These are phyloP conservation scores for Tragopan temminckii DNA, from an alignment of 2,797 vertebrate genomes.

Conservation along the genomic window DNA sequence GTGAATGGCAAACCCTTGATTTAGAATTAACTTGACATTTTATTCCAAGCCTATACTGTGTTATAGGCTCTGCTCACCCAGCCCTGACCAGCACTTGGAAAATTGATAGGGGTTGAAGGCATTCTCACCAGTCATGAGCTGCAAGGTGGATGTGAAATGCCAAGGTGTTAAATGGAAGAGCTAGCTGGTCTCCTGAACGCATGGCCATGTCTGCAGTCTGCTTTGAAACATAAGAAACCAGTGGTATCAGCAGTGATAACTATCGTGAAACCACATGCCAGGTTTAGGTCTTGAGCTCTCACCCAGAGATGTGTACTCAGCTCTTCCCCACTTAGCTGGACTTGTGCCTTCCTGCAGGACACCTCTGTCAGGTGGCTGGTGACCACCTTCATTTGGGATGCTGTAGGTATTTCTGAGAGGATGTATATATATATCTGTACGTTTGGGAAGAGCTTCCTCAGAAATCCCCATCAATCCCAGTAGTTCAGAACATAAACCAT, in stretches of 20 bases:
- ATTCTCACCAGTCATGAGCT: not conserved
- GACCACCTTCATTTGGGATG: not conserved
- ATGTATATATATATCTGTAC: not conserved
- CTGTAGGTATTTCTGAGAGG: not conserved
- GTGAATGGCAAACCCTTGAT: slow-evolving; percentile 12
- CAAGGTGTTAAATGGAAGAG: not conserved
- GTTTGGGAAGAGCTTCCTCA: not conserved
- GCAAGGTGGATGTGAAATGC: not conserved
- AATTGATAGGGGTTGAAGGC: not conserved
- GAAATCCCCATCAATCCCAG: not conserved
- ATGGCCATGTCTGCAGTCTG: fast-evolving
- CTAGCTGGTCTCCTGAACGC: not conserved
- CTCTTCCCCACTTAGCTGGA: fast-evolving
- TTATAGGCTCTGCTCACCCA: fast-evolving
- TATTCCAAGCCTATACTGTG: not conserved
- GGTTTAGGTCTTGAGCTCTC: not conserved
- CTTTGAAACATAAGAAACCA: fast-evolving
- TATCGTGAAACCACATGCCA: not conserved
- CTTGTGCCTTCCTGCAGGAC: not conserved
- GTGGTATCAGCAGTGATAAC: not conserved
- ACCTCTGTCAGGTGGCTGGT: not conserved
- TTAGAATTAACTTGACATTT: not conserved
- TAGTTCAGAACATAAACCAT: not conserved
- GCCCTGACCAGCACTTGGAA: not conserved
- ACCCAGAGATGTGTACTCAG: fast-evolving